Evolutionary conservation across 2,797 vertebrate genomes (phyloP).

Genomic region (Lacerta viridis): DNA sequence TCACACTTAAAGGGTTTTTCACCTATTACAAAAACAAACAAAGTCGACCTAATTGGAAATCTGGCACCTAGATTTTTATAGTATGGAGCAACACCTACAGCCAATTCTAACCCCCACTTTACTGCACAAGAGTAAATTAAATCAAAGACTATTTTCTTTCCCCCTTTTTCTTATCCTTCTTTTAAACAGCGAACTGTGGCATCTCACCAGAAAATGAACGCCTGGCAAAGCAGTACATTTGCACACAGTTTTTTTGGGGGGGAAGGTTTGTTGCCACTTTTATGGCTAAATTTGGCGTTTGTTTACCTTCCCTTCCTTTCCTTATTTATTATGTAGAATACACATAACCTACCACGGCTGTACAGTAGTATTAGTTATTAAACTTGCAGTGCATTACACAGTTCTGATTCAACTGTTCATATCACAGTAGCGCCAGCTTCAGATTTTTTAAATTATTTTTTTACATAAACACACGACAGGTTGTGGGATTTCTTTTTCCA

Average conservation of each 20-base stretch:
- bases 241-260: not conserved
- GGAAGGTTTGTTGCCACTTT: conserved; percentile 33
- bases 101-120: conserved; percentile 54
- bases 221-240: not conserved
- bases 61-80: not conserved
- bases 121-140: conserved; percentile 38
- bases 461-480: not conserved
- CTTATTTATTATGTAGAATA: conserved; percentile 36
- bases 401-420: not conserved
- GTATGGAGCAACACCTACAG: conserved; percentile 1
- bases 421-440: not conserved
- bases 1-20: conserved; percentile 99
- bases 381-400: not conserved
- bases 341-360: conserved; percentile 25
- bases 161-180: not conserved
- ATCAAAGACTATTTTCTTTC: not conserved
- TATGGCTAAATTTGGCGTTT: conserved; percentile 41
- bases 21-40: conserved; percentile 83
- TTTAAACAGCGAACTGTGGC: not conserved
- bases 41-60: conserved; percentile 52
- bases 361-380: not conserved
- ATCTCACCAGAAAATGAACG: not conserved
- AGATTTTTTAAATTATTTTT: not conserved
- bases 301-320: conserved; percentile 38
- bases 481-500: too few relatives aligned